Conservation (phyloP, 2,888 invertebrate species). For the Thymelicus lineola region DNA sequence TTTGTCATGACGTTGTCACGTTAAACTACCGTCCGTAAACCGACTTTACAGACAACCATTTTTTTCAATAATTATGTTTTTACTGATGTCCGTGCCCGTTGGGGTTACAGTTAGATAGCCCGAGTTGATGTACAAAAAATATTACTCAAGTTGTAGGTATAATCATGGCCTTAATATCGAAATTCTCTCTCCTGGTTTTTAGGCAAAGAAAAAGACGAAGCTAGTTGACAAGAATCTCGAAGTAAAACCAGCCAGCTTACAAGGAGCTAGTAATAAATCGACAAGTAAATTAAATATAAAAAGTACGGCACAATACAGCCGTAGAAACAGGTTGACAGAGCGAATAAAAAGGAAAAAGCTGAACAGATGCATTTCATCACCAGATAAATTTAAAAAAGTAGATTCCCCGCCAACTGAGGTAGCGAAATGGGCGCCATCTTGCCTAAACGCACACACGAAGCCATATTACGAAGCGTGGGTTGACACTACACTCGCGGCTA, state of each 20-base stretch:
- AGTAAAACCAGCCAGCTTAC: slow-evolving; percentile 8
- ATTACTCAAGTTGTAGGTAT: too few relatives aligned
- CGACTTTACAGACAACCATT: too few relatives aligned
- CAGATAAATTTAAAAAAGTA: slow-evolving; percentile 34
- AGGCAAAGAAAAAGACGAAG: slow-evolving; percentile 26
- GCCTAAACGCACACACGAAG: slow-evolving; percentile 57
- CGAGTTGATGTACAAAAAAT: too few relatives aligned
- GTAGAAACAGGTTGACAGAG: slow-evolving; percentile 16
- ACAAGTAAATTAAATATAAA: slow-evolving; percentile 20
- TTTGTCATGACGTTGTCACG: too few relatives aligned
- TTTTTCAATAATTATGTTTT: too few relatives aligned
- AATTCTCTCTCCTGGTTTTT: neutral
- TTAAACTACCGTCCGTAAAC: too few relatives aligned
- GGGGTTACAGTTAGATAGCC: too few relatives aligned
- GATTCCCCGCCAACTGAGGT: slow-evolving; percentile 63
- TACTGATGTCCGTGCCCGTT: too few relatives aligned
- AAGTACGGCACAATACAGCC: slow-evolving; percentile 12
- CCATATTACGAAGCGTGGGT: slow-evolving; percentile 78
- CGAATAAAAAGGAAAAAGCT: slow-evolving; percentile 21
- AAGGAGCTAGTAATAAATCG: slow-evolving; percentile 14
- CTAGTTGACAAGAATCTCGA: slow-evolving; percentile 42
- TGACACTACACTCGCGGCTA: slow-evolving; percentile 62
- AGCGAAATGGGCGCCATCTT: slow-evolving; percentile 66
- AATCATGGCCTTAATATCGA: too few relatives aligned
- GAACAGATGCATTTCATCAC: slow-evolving; percentile 40